Percentiles rank a stretch among this genome's conserved stretches.
phyloP scores from a whole-genome alignment of 2,113 vertebrate genomes.

The Syrrhaptes paradoxus region DNA sequence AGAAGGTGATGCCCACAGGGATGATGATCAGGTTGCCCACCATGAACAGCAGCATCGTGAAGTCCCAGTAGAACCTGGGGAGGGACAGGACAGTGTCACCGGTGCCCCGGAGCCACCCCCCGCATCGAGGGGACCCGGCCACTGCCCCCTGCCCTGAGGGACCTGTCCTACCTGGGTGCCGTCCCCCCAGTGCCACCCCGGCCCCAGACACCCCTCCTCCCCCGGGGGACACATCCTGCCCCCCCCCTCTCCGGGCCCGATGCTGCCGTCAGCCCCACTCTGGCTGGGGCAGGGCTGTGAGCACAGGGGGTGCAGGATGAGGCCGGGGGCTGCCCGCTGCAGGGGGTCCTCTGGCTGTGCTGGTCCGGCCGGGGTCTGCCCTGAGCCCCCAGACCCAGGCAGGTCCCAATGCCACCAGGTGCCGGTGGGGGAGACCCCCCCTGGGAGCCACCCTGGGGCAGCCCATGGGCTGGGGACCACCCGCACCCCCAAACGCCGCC shows the following conservation, averaged over 20 bases:
- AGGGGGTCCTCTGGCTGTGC: no score
- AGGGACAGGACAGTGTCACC: neutral
- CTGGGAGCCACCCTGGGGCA: neutral
- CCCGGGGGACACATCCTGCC: neutral
- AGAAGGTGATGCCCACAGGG: slow-evolving; percentile 98
- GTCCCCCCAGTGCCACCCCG: neutral
- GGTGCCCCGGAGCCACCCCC: rapidly evolving
- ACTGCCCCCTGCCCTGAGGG: neutral
- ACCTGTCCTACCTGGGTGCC: rapidly evolving
- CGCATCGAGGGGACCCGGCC: rapidly evolving
- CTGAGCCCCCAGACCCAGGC: neutral
- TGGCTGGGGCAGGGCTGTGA: no score
- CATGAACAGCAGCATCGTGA: slow-evolving; percentile 98
- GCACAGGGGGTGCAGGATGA: no score
- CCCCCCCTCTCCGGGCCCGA: rapidly evolving
- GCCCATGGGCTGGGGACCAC: neutral
- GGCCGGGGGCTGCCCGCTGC: no score
- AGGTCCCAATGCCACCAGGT: neutral
- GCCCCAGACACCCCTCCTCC: neutral
- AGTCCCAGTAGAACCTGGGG: slow-evolving; percentile 98
- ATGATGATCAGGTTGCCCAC: slow-evolving; percentile 99
- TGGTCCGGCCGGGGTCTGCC: no score
- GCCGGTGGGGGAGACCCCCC: no score
- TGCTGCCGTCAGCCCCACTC: neutral
- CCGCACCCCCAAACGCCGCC: neutral